Evolutionary conservation across 2,888 invertebrate genomes (phyloP), one percentile per base, ranked within the genome.

Genomic region (Exocentrus adspersus): DNA sequence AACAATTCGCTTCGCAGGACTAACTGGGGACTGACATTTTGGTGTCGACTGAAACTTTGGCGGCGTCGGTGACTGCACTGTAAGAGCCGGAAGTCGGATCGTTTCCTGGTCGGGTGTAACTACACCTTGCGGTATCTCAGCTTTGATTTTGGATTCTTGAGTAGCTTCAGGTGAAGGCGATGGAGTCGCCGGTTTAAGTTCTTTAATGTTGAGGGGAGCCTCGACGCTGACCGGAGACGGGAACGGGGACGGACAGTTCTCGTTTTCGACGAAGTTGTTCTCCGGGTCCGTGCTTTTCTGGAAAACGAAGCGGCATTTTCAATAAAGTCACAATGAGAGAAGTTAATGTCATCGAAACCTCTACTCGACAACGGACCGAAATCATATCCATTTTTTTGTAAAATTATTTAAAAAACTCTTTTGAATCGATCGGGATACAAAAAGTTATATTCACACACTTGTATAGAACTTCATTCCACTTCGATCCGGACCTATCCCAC

Each of bases 211-310:
- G 9, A 45, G 10, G 2, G 60, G 60, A 10, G 60, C 51, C 6
- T 21, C 24, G n/a, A 41, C 54, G 24, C 68, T 71, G 17, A 71
- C 69, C 9, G 73, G 73, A 7, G 72, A 73, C 19, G 74, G 71
- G 63, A 57, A 69, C 6, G 75, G 72, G 1, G 77, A 71, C 20
- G 66, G 68, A 20, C 67, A 69, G 41, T 65, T 67, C 56, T 67
- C 69, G 17, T 70, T 64, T 45, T 60, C 62, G 28, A 45, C 51
- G 7, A 65, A 50, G 41, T 71, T 67, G 9, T 45, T 60, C 19
- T 71, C 70, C 24, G 63, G 64, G 5, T 71, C 67, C 2, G 62
- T 51, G 21, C 45, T 64, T 52, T 67, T 59, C 72, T 72, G 54
- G 14, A 70, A n/a, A n/a, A n/a, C n/a, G n/a, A n/a, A n/a, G n/a